Percentiles rank a stretch among this genome's conserved stretches.
These are phyloP conservation scores for Phylloscopus trochiloides DNA, from an alignment of 2,113 vertebrate species.

Conservation along the genomic window DNA sequence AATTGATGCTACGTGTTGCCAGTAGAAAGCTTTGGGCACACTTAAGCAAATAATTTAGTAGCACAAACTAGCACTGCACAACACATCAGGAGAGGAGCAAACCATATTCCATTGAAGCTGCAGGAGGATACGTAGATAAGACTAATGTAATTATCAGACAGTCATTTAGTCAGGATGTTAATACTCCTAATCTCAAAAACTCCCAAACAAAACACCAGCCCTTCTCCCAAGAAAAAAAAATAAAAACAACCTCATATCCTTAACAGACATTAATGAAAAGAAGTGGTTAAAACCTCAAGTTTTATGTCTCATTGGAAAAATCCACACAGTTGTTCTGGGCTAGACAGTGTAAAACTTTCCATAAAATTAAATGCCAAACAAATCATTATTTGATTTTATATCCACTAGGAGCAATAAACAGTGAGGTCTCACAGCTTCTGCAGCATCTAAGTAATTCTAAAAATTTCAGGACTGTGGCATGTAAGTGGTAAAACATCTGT, in stretches of 20 bases:
- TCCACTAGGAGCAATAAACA: slow-evolving; percentile 57
- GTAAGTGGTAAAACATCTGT: slow-evolving; percentile 54
- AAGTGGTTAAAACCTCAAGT: slow-evolving; percentile 5
- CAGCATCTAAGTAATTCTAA: slow-evolving; percentile 1
- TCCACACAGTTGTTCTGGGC: slow-evolving; percentile 23
- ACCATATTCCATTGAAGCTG: slow-evolving; percentile 1
- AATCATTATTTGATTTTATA: slow-evolving; percentile 55
- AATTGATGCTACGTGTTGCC: not conserved
- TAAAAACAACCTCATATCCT: not conserved
- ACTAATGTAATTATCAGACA: not conserved
- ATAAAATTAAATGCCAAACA: slow-evolving; percentile 54
- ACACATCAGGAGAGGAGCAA: not conserved
- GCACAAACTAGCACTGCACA: not conserved
- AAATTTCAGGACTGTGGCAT: slow-evolving; percentile 29
- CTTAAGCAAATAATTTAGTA: not conserved
- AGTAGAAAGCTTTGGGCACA: not conserved
- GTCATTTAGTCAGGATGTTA: not conserved
- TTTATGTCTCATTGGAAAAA: slow-evolving; percentile 40
- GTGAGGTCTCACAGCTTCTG: slow-evolving; percentile 26
- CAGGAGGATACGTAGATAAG: not conserved
- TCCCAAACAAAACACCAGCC: not conserved
- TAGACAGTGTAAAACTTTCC: slow-evolving; percentile 33
- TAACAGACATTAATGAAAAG: slow-evolving; percentile 5
- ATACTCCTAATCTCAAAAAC: not conserved
- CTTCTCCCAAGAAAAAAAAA: not conserved